These are phyloP conservation scores for Plectus sambesii DNA, from an alignment of 1,140 invertebrate species.

Conservation along the genomic window DNA sequence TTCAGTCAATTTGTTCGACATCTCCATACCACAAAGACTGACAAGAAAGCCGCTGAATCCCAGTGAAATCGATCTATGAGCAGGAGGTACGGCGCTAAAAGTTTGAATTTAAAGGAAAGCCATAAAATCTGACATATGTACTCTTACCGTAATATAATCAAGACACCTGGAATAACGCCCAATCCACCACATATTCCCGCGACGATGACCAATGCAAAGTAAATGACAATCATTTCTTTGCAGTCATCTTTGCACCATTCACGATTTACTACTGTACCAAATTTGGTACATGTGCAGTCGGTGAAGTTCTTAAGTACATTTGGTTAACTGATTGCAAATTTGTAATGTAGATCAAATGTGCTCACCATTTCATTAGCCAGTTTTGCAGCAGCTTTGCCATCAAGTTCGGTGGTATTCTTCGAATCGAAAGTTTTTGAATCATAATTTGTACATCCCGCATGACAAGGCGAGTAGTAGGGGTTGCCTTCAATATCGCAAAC, in stretches of 20 bases:
- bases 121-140: background rate
- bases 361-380: conserved; percentile 19
- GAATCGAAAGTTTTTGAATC: conserved; percentile 14
- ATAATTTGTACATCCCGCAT: conserved; percentile 38
- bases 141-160: conserved; percentile 19
- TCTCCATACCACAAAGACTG: conserved; percentile 22
- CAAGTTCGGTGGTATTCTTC: no score
- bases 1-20: no score
- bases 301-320: conserved; percentile 32
- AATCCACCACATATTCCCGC: conserved; percentile 31
- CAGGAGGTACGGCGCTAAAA: conserved; percentile 24
- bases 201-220: conserved; percentile 35
- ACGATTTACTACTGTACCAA: conserved; percentile 33
- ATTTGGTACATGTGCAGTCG: conserved; percentile 34
- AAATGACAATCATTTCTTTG: conserved; percentile 18
- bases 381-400: no score
- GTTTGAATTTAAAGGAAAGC: background rate
- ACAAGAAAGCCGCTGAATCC: conserved; percentile 23
- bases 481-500: conserved; percentile 34
- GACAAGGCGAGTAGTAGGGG: conserved; percentile 40
- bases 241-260: conserved; percentile 35
- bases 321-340: conserved; percentile 15
- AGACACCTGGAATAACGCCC: conserved; percentile 22
- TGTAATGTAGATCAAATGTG: conserved; percentile 24
- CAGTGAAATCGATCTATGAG: conserved; percentile 20